Evolutionary conservation across 2,888 invertebrate genomes (phyloP), one percentile per base, ranked within the genome.

Genomic region (Bombylius major): DNA sequence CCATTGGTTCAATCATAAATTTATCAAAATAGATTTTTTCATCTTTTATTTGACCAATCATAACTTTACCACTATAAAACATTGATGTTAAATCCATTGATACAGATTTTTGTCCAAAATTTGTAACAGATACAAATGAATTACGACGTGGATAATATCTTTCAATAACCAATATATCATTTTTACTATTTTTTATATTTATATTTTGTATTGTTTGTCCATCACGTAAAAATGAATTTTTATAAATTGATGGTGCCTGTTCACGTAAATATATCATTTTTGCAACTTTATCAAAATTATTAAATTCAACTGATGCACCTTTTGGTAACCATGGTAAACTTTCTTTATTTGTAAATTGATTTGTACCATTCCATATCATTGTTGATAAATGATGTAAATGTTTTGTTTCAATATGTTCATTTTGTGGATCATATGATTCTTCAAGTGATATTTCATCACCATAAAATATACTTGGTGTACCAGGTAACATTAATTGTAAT

Each of bases 361-460:
- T 53, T 33, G 68, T 66, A 54, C 72, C 70, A 34, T 65, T 64
- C 81, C 86, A 89, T 23, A 78, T 75, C 88, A 89, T 89, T 39
- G 82, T 81, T 0, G 81, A 77, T 53, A 88, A 72, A 67, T 88
- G 86, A 63, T 84, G 82, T 13, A 85, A 70, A 66, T 84, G 80
- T 62, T 78, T 76, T 45, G 80, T 76, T 64, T 81, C 80, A 59
- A 77, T 76, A 57, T 78, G 77, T 65, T 83, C 82, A 54, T 76
- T 76, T 62, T 81, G 76, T 6, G 79, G 73, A 64, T 81, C 80
- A 47, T 76, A 67, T 4, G 79, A 68, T 61, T 84, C 81, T 50
- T 78, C 76, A 62, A 90, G 75, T 3, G 86, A 86, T 59, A 94
- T 83, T 78, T 95, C 94, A 70, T 95, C 93, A 0, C 94, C 94